These are phyloP conservation scores for Channallabes apus DNA, from an alignment of 2,797 vertebrate genomes.

Conservation along the genomic window DNA sequence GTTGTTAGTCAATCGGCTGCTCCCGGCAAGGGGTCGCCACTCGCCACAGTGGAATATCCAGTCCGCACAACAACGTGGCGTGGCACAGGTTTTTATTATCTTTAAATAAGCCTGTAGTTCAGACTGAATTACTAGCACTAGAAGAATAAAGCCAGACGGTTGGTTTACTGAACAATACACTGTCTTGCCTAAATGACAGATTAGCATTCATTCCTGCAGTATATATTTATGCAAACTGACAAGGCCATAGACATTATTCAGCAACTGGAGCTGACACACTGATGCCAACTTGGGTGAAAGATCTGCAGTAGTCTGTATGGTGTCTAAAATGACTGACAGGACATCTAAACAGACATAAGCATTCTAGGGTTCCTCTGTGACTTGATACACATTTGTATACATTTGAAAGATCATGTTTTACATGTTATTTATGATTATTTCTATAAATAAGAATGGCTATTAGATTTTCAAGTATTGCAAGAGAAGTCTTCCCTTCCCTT, in stretches of 20 bases:
- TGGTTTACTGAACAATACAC: not conserved
- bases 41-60: too few relatives aligned
- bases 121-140: not conserved
- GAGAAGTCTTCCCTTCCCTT: not conserved
- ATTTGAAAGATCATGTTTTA: not conserved
- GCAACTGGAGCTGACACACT: not conserved
- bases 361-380: not conserved
- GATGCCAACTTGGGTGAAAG: not conserved
- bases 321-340: not conserved
- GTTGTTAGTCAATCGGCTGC: too few relatives aligned
- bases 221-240: slow-evolving; percentile 21
- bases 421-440: not conserved
- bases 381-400: not conserved
- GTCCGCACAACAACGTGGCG: too few relatives aligned
- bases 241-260: not conserved
- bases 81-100: too few relatives aligned
- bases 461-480: not conserved
- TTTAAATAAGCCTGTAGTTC: not conserved
- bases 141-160: not conserved
- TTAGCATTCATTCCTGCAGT: slow-evolving; percentile 7
- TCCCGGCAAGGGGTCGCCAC: too few relatives aligned
- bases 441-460: not conserved
- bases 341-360: not conserved
- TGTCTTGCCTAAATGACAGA: slow-evolving; percentile 12
- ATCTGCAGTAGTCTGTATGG: too few relatives aligned